phyloP scores from a whole-genome alignment of 2,797 vertebrate genomes.

The Pelodytes ibericus region DNA sequence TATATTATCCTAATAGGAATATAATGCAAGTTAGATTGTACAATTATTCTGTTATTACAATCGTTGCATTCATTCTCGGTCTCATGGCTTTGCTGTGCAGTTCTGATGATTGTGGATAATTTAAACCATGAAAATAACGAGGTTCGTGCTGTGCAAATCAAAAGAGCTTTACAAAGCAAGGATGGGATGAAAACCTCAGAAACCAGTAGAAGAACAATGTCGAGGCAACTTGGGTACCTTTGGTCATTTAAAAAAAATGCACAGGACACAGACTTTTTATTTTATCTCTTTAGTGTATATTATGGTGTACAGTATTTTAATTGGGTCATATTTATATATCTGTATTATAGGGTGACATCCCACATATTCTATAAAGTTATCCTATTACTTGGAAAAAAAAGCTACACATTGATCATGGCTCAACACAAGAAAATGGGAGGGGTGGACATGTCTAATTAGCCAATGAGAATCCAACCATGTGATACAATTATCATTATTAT shows the following conservation, averaged over 20 bases:
- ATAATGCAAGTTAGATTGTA: conserved; percentile 41
- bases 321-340: neutral
- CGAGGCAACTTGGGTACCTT: neutral
- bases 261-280: neutral
- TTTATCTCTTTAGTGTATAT: neutral
- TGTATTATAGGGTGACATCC: neutral
- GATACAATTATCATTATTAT: neutral
- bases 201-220: conserved; percentile 18
- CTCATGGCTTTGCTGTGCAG: conserved; percentile 45
- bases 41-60: conserved; percentile 49
- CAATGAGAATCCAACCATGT: neutral
- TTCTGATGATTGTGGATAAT: conserved; percentile 52
- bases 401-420: neutral
- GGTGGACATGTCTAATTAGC: neutral
- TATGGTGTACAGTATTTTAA: conserved; percentile 1
- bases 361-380: neutral
- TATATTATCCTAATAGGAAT: conserved; percentile 44
- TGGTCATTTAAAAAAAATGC: conserved; percentile 6
- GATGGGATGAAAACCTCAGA: conserved; percentile 31
- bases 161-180: conserved; percentile 48
- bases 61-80: conserved; percentile 44
- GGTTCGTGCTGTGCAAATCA: conserved; percentile 51
- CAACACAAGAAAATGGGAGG: neutral
- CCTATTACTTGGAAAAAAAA: neutral
- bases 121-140: conserved; percentile 50